Conservation (phyloP, 2,113 vertebrate species). For the Chaetodon auriga region DNA sequence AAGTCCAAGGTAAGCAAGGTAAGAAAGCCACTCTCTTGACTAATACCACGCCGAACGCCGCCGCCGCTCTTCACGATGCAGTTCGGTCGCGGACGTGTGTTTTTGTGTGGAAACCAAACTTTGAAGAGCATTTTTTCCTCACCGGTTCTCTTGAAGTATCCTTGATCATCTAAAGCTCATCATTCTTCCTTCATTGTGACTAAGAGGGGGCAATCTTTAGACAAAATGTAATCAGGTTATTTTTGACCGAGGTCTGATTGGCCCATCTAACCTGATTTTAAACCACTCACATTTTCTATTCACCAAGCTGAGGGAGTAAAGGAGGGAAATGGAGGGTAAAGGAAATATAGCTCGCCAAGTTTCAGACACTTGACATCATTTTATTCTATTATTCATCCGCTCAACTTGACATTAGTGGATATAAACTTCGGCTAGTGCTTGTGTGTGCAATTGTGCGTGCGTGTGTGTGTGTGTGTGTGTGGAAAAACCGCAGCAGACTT, state of each 20-base stretch:
- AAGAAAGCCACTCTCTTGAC: neutral
- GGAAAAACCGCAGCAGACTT: conserved; percentile 32
- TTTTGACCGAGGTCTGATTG: conserved; percentile 21
- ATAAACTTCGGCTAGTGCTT: neutral
- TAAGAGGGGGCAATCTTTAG: neutral
- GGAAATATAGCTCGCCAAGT: neutral
- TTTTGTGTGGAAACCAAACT: conserved; percentile 10
- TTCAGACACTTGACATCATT: conserved; percentile 33
- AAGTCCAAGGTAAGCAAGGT: neutral
- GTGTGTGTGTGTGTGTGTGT: neutral
- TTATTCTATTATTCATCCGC: conserved; percentile 51
- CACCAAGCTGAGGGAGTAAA: neutral
- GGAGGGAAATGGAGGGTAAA: neutral
- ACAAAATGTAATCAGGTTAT: conserved; percentile 17
- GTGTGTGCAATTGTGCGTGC: neutral
- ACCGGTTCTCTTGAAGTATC: neutral
- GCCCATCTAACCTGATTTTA: conserved; percentile 24
- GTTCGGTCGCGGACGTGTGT: neutral
- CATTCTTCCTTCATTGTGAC: conserved; percentile 2
- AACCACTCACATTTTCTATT: neutral
- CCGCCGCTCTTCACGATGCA: neutral
- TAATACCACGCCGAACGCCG: neutral
- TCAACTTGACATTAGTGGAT: conserved; percentile 12
- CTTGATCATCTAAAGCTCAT: conserved; percentile 23
- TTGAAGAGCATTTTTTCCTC: neutral